These are phyloP conservation scores for Phrynocephalus versicolor DNA, from an alignment of 2,113 vertebrate species.

Conservation along the genomic window DNA sequence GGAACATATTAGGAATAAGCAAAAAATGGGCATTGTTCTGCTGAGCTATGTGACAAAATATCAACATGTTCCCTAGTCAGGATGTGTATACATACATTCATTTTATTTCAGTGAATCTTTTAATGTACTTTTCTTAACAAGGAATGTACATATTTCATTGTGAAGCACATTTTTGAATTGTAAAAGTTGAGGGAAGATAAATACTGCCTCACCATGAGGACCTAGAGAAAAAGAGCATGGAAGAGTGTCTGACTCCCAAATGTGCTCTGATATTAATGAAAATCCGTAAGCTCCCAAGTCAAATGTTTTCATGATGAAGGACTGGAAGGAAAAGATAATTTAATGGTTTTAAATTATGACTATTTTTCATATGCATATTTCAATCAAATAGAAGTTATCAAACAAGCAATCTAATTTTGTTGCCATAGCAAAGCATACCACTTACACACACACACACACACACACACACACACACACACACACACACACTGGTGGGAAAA, in stretches of 20 bases:
- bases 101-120: neutral
- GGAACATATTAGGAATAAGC: neutral
- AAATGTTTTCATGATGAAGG: constrained; percentile 44
- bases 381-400: constrained; percentile 58
- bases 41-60: neutral
- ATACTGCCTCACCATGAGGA: no score
- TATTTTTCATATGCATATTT: constrained; percentile 27
- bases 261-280: neutral
- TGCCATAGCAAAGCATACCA: constrained; percentile 65
- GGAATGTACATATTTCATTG: neutral
- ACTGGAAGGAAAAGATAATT: constrained; percentile 37
- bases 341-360: no score
- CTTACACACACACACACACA: constrained; percentile 12
- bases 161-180: neutral
- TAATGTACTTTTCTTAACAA: neutral
- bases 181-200: neutral
- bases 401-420: constrained; percentile 65
- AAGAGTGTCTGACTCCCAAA: neutral
- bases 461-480: constrained; percentile 58
- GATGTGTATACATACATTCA: no score
- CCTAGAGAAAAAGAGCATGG: neutral
- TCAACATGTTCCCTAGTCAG: neutral
- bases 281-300: neutral
- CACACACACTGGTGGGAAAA: constrained; percentile 63
- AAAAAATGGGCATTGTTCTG: neutral